phyloP scores from a whole-genome alignment of 2,797 vertebrate species.

The Crocodylus rhombifer region DNA sequence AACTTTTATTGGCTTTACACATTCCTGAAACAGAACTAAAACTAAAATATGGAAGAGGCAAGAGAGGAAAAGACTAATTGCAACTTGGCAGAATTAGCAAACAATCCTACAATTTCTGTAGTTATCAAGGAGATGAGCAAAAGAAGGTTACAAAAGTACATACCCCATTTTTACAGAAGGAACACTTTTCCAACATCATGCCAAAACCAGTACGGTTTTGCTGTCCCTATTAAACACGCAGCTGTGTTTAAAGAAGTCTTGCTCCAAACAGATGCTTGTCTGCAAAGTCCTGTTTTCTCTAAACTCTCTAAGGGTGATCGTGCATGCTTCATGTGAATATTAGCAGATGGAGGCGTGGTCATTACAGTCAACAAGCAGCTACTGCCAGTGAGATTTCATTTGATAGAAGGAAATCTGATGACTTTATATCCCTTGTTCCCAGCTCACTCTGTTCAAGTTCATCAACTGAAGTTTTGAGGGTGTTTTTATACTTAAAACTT shows the following conservation, averaged over 20 bases:
- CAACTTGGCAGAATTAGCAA: not conserved
- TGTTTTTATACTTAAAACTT: not conserved
- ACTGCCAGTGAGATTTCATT: not conserved
- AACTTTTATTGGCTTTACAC: conserved; percentile 93
- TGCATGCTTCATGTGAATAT: not conserved
- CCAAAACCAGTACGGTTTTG: accelerated
- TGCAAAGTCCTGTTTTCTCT: not conserved
- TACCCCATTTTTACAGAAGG: conserved; percentile 7
- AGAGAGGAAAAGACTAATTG: not conserved
- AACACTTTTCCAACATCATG: conserved; percentile 35
- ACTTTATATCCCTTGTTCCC: not conserved
- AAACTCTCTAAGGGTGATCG: accelerated
- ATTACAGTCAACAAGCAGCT: not conserved
- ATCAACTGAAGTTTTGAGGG: not conserved
- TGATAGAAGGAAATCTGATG: not conserved
- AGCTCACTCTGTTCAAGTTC: not conserved
- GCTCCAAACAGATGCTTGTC: not conserved
- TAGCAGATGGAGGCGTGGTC: not conserved
- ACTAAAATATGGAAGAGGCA: not conserved
- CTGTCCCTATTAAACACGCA: not conserved
- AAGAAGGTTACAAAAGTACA: not conserved
- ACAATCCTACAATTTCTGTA: accelerated
- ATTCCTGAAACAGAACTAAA: conserved; percentile 83
- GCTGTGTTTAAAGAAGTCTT: accelerated
- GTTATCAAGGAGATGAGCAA: accelerated